Base-by-base conservation (phyloP, 2,888 invertebrate genomes). In the Hanleya hanleyi region DNA sequence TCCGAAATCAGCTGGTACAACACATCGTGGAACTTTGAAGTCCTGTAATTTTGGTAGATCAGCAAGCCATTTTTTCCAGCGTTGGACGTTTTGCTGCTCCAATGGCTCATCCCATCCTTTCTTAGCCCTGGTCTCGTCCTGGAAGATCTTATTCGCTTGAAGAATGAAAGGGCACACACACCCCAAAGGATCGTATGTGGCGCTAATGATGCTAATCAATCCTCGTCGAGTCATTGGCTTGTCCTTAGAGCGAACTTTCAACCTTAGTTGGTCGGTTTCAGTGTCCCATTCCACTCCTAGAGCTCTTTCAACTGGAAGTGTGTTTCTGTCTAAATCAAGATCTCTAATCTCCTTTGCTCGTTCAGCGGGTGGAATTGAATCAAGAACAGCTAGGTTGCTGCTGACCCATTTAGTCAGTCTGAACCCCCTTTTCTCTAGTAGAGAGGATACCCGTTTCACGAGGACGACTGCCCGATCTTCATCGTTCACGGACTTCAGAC, bases 401-500 rank as follows among this genome's bases (percentile, higher is more conserved):
- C 35, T 64, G n/a, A 37, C n/a, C 64, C 64, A 64, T 26, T 64
- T 64, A 5, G 18, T 64, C 3, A 64, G 64, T n/a, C 9, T 1
- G 6, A 41, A 26, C 9, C 70, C 67, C 37, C 70, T 64, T 49
- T 68, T 62, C n/a, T 36, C 26, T 61, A 70, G 65, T 32, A 77
- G 61, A 15, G 22, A 22, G 26, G 66, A 69, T 15, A 77, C 29
- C 26, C 73, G 37, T 36, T 62, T 29, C 33, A 68, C 65, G 35
- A 76, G 47, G 18, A 37, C 38, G n/a, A 77, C 71, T 15, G 68
- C 77, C 47, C 66, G n/a, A 35, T 49, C 47, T 9, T 71, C 69
- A 51, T 1, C 64, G 5, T 12, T 4, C 12, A 75, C 67, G n/a
- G 78, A 78, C 7, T 75, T 71, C 73, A 77, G 49, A 18, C 36